phyloP scores from a whole-genome alignment of 2,888 invertebrate species.

The Ischnura elegans region DNA sequence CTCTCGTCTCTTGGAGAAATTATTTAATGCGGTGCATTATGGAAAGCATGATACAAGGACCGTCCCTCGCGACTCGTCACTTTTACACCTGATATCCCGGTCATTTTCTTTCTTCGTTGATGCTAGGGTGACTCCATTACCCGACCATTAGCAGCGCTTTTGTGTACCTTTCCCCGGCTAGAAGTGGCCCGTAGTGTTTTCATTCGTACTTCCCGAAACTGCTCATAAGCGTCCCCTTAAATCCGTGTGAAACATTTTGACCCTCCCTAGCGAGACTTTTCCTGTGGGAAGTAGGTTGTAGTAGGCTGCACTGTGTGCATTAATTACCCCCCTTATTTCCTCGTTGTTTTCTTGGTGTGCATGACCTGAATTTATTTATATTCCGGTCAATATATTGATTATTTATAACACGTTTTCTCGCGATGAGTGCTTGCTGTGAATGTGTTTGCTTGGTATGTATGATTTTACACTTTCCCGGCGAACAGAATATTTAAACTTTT shows the following conservation, averaged over 20 bases:
- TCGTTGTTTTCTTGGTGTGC: not conserved
- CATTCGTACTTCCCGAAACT: not conserved
- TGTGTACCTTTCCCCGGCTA: not conserved
- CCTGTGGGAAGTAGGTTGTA: too few relatives aligned
- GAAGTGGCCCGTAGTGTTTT: not conserved
- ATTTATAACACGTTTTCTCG: too few relatives aligned
- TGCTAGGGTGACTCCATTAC: not conserved
- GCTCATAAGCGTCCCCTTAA: not conserved
- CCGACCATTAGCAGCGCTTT: not conserved
- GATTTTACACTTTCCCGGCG: too few relatives aligned
- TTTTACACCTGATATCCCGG: not conserved
- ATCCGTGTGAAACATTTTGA: not conserved
- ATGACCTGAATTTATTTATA: too few relatives aligned
- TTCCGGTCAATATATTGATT: too few relatives aligned
- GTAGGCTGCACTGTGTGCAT: too few relatives aligned
- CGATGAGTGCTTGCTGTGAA: too few relatives aligned
- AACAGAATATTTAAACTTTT: too few relatives aligned
- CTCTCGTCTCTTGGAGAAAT: conserved; percentile 8
- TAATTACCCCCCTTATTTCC: too few relatives aligned
- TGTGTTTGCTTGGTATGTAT: too few relatives aligned
- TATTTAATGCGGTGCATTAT: not conserved
- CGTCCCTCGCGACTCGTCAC: not conserved
- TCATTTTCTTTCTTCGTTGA: not conserved
- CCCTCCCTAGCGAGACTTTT: too few relatives aligned
- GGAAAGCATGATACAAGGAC: not conserved